Base-by-base conservation (phyloP, 2,888 invertebrate species). In the Polydrusus cervinus region DNA sequence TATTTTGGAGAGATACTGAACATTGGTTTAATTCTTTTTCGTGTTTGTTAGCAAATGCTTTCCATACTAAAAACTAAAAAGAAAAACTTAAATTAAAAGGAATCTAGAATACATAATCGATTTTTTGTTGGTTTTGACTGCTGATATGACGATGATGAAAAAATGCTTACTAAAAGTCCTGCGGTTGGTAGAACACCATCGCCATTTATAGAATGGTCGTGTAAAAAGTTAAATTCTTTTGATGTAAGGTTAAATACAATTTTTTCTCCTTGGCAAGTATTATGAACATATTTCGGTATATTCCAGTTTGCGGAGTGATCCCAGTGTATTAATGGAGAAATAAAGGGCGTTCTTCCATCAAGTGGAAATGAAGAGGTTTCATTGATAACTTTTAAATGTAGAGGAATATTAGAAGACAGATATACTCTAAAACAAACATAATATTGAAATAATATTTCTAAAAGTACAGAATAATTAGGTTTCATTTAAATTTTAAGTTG, bases 291-390 rank as follows among this genome's bases (percentile, higher is more conserved):
- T 66, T 91, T 90, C 0, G 92, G 91, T 0, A 93, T 92, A 79
- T 91, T 88, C 93, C 93, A 94, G 77, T 93, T 92, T 75, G 92
- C 92, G 34, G 90, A 90, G 82, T 97, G 97, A 81, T 97, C 95
- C 96, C 97, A 97, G 77, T 91, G 90, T n/a, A 97, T 90, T 0
- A 94, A 87, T 14, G 95, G 93, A 0, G 94, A 90, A 47, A 97
- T 89, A 92, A 94, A 95, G 0, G 95, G 94, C 0, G 97, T 97
- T 0, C 93, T 92, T n/a, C 93, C 90, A 0, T 95, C 92, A 2
- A 97, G 96, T 0, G 97, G 97, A 86, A 91, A 95, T 0, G 94
- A 87, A 11, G 88, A 86, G 0, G 71, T 66, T 10, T 94, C 93
- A 86, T 95, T 96, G 49, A 97, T 88, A 69, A 91, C 91, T 0